phyloP scores from a whole-genome alignment of 2,888 invertebrate genomes.

The Leucozona laternaria region DNA sequence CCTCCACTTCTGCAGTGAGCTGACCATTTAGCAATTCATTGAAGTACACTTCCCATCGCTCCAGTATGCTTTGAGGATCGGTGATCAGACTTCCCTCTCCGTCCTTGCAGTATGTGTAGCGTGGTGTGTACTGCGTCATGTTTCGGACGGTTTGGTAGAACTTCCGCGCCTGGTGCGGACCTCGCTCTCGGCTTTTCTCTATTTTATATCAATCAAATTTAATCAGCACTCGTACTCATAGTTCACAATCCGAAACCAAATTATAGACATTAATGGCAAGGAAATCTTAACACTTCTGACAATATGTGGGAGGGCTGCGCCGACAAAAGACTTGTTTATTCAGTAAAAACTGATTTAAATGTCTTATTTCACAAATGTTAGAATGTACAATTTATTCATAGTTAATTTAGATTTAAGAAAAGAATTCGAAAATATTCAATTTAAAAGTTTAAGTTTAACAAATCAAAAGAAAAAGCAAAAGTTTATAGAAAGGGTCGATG shows the following conservation, averaged over 20 bases:
- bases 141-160: too few species aligned
- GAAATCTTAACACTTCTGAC: constrained; percentile 32
- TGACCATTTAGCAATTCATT: too few species aligned
- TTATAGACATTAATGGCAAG: constrained; percentile 4
- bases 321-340: constrained; percentile 5
- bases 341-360: constrained; percentile 7
- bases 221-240: background rate
- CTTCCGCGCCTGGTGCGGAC: too few species aligned
- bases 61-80: too few species aligned
- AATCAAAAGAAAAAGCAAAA: background rate
- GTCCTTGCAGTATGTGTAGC: too few species aligned
- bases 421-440: background rate
- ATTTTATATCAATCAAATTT: constrained; percentile 1
- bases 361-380: background rate
- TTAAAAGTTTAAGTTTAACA: background rate
- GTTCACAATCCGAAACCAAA: constrained; percentile 11
- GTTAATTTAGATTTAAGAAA: background rate
- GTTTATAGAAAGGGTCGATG: too few species aligned
- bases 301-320: constrained; percentile 37
- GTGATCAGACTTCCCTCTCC: too few species aligned
- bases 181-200: too few species aligned
- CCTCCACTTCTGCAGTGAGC: too few species aligned
- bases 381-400: background rate
- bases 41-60: too few species aligned
- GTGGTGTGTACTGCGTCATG: too few species aligned